Conservation (phyloP, 2,113 vertebrate genomes). For the Tachysurus fulvidraco region DNA sequence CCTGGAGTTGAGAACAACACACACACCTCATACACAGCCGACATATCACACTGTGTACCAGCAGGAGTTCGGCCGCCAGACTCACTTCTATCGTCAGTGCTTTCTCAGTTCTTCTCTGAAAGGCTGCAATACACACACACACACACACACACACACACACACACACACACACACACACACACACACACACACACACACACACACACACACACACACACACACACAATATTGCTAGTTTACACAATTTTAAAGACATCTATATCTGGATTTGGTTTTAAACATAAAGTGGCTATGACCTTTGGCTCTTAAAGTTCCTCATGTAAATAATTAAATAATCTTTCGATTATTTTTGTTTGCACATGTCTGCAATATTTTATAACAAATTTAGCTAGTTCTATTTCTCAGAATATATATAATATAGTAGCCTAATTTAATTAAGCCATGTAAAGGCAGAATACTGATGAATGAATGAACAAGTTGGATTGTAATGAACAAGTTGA, state of each 20-base stretch:
- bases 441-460: neutral
- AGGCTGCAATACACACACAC: neutral
- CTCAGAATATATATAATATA: neutral
- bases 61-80: conserved; percentile 53
- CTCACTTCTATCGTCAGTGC: conserved; percentile 24
- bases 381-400: neutral
- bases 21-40: neutral
- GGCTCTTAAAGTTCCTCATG: neutral
- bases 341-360: neutral
- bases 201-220: neutral
- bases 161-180: too few species aligned
- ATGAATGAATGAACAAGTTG: neutral
- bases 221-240: neutral
- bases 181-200: neutral
- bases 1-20: conserved; percentile 8
- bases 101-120: neutral
- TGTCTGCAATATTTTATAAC: neutral
- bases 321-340: too few species aligned
- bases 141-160: neutral
- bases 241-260: neutral
- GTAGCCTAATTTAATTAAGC: neutral
- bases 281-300: neutral
- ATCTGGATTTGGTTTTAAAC: neutral
- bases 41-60: conserved; percentile 38
- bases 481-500: neutral